Base-by-base conservation (phyloP, 2,888 invertebrate genomes). In the Yponomeuta malinellus region DNA sequence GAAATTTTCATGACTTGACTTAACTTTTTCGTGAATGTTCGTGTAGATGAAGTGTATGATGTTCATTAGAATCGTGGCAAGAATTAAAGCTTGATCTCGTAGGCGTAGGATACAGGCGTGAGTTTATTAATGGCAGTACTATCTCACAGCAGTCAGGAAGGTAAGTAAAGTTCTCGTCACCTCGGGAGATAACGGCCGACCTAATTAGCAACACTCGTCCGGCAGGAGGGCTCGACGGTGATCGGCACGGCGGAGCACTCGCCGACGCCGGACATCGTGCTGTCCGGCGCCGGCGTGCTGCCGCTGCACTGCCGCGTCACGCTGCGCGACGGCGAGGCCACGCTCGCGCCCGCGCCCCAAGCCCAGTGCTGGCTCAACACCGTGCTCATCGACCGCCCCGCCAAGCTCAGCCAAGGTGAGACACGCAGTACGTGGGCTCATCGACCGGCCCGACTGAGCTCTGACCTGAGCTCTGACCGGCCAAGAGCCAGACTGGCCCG, bases 301-400 rank as follows among this genome's bases (percentile, higher is more conserved):
- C 92, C 96, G 9, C 94, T 96, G 80, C 97, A 97, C 86, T 97
- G 97, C 82, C 93, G 94, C 72, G 95, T 97, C 73, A 91, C 94
- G 69, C 92, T 97, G 64, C 91, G 92, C 74, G 94, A 93, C 69
- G 97, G 97, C 3, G 94, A 94, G 12, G 97, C 96, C 68, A 96
- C 95, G 12, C 87, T 97, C 71, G 93, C 93, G 78, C 97, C 97
- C 0, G 93, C 94, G 74, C 88, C 93, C n/a, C 93, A 94, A 77
- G 95, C 96, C 37, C 94, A 95, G 81, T 97, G 97, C 85, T 96
- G 96, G 96, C 95, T 97, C 74, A 97, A 97, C 89, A 96, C 95
- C 15, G 94, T 95, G 75, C 93, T 95, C 74, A 94, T 97, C 69
- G 96, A 96, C 83, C 94, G 94, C 74, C 96, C 97, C 0, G 95